Conservation (phyloP, 2,888 invertebrate species). For the Nomada hirtipes region DNA sequence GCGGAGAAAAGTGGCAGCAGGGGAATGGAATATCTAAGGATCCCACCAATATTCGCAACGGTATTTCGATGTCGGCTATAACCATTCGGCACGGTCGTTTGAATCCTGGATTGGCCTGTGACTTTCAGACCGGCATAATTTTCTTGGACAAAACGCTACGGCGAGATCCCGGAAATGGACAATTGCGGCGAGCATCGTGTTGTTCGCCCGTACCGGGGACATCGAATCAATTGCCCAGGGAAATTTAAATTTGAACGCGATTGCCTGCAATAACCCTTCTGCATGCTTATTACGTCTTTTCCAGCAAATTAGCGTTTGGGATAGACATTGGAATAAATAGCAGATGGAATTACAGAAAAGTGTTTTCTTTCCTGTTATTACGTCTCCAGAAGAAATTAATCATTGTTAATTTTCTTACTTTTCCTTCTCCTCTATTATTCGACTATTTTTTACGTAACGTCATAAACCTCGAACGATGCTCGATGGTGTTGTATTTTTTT, state of each 20-base stretch:
- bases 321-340: not conserved
- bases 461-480: not conserved
- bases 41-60: conserved; percentile 57
- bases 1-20: conserved; percentile 4
- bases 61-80: conserved; percentile 68
- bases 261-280: conserved; percentile 12
- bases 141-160: conserved; percentile 52
- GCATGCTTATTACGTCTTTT: conserved; percentile 28
- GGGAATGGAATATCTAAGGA: conserved; percentile 50
- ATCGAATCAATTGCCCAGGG: conserved; percentile 53
- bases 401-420: too few species aligned
- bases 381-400: not conserved
- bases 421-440: not conserved
- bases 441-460: not conserved
- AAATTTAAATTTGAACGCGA: conserved; percentile 46
- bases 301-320: not conserved
- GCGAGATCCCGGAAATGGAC: conserved; percentile 61
- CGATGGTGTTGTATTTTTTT: not conserved
- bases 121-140: conserved; percentile 65
- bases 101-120: conserved; percentile 50
- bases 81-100: conserved; percentile 63
- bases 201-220: conserved; percentile 30
- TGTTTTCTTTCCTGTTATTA: not conserved
- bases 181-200: conserved; percentile 44
- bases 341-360: not conserved